Evolutionary conservation across 2,113 vertebrate species (phyloP), one percentile per base, ranked within the genome.

Genomic region (Zosterops borbonicus): DNA sequence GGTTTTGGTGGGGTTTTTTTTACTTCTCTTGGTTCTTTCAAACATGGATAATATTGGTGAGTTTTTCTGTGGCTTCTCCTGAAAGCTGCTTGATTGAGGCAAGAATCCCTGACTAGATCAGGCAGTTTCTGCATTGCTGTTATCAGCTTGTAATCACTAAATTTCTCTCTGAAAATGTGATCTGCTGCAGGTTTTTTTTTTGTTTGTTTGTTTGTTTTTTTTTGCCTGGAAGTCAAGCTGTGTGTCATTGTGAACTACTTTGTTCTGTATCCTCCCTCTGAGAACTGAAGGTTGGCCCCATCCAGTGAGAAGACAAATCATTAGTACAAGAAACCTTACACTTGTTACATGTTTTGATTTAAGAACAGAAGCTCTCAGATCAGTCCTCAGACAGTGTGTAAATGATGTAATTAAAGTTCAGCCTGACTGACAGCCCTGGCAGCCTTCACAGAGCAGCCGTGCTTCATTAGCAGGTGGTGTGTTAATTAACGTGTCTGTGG

Each of bases 401-500:
- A 56, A 29, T 64, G 10, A 16, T 28, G 12, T 68, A 35, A 33
- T 87, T 60, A 35, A 35, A 35, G 31, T 55, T 56, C 67, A 60
- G 35, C 21, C 62, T 78, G 42, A 33, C 33, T 49, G 89, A 37
- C 62, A 75, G 5, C 63, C 22, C 4, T 21, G n/a, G 25, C 80
- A 76, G 63, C 39, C 44, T 29, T 69, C 35, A 4, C 23, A 12
- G 29, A 60, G 3, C 2, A 53, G 60, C 83, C 1, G 2, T 22
- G 59, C 35, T 39, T 71, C 85, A 6, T 64, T 59, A 90, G 83
- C 52, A n/a, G 0, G 0, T 12, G 5, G 12, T 41, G 49, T 74
- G 64, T 78, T 75, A 53, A 41, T 75, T 14, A 35, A 8, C 0
- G 0, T 2, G 1, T n/a, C 17, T 1, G 5, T 25, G 89, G 19